Conservation (phyloP, 1,140 invertebrate species). For the Nasonia giraulti region DNA sequence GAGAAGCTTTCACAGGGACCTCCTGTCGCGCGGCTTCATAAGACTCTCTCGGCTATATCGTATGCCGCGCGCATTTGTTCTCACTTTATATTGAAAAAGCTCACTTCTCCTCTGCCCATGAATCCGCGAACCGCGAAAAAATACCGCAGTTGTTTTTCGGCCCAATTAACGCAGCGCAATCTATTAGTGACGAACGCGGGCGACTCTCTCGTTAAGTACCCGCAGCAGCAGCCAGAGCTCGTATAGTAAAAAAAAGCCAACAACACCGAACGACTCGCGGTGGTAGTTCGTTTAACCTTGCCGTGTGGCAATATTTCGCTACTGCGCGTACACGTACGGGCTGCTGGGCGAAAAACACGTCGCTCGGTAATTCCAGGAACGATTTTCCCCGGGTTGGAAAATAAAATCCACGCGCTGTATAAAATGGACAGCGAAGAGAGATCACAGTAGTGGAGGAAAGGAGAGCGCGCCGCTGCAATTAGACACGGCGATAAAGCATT, state of each 20-base stretch:
- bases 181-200: neutral
- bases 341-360: neutral
- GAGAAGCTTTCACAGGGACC: slow-evolving; percentile 13
- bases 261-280: neutral
- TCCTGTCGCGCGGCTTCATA: neutral
- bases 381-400: too few relatives aligned
- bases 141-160: neutral
- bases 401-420: neutral
- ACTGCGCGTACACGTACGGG: too few relatives aligned
- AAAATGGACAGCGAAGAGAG: slow-evolving; percentile 4
- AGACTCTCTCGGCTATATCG: neutral
- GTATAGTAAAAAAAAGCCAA: neutral
- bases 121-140: too few relatives aligned
- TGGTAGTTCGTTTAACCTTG: neutral
- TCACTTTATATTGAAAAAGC: neutral
- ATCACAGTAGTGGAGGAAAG: neutral
- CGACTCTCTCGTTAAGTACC: neutral
- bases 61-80: neutral
- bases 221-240: too few relatives aligned
- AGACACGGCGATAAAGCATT: slow-evolving; percentile 62
- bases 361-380: neutral
- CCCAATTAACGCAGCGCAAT: neutral
- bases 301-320: neutral
- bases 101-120: too few relatives aligned
- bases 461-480: slow-evolving; percentile 44